Conservation (phyloP, 1,140 invertebrate genomes). For the Dendrolimus kikuchii region DNA sequence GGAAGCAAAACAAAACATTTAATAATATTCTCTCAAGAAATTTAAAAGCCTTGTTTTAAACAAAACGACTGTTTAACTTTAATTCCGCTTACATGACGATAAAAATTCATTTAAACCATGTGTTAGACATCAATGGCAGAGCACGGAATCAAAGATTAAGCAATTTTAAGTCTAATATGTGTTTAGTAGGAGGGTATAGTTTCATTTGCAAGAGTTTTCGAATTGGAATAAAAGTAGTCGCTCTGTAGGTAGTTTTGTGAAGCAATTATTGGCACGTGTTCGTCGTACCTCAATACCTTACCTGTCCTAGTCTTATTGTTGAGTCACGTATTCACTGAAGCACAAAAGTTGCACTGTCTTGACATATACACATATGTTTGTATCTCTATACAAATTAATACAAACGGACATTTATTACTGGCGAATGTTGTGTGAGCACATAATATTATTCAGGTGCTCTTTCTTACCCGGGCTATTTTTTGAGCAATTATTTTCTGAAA, state of each 20-base stretch:
- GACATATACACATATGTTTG: too few relatives aligned
- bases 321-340: not conserved
- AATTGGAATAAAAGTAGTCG: constrained; percentile 14
- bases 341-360: not conserved
- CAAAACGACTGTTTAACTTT: not conserved
- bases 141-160: not conserved
- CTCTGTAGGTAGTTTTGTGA: constrained; percentile 12
- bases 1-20: too few relatives aligned
- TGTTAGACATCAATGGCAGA: not conserved
- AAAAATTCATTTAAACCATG: too few relatives aligned
- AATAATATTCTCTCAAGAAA: not conserved
- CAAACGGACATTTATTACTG: too few relatives aligned
- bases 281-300: constrained; percentile 17
- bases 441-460: too few relatives aligned
- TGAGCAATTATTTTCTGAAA: too few relatives aligned
- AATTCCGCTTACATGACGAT: too few relatives aligned
- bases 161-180: not conserved
- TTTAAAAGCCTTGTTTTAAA: not conserved
- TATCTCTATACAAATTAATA: too few relatives aligned
- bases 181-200: constrained; percentile 1
- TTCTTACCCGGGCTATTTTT: too few relatives aligned
- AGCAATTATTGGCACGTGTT: constrained; percentile 26
- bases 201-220: not conserved
- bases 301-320: constrained; percentile 9
- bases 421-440: too few relatives aligned